These are phyloP conservation scores for Micrastur ruficollis DNA, from an alignment of 2,797 vertebrate species.

Conservation along the genomic window DNA sequence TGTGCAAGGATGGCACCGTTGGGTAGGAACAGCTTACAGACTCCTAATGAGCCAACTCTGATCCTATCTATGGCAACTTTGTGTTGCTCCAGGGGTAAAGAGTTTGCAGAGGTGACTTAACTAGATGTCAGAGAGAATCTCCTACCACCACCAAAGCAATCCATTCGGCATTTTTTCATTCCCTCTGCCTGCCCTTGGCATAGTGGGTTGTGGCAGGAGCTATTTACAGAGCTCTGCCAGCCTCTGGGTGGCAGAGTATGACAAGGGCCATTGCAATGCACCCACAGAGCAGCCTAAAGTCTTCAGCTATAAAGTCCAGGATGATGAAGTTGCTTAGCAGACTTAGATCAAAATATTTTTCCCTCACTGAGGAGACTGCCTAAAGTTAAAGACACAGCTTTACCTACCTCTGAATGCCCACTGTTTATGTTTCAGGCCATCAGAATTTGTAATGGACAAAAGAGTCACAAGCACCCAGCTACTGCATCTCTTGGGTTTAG, in stretches of 20 bases:
- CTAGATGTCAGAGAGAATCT: not conserved
- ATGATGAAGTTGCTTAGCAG: not conserved
- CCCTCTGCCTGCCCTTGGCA: not conserved
- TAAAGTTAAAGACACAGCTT: not conserved
- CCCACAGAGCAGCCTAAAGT: not conserved
- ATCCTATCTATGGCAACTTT: slow-evolving; percentile 6
- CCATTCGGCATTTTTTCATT: not conserved
- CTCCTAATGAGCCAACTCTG: not conserved
- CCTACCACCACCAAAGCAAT: not conserved
- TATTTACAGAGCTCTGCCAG: not conserved
- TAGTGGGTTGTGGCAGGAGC: not conserved
- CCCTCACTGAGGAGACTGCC: not conserved
- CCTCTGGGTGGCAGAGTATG: not conserved
- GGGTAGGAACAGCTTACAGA: not conserved
- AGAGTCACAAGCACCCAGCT: not conserved
- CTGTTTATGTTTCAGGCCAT: not conserved
- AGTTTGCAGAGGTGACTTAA: not conserved
- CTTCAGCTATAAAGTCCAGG: not conserved
- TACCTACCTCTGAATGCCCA: not conserved
- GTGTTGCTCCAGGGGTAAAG: not conserved
- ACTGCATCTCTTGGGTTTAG: not conserved
- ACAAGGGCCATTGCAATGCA: not conserved
- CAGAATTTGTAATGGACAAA: not conserved
- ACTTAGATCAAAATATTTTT: not conserved
- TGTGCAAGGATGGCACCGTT: not conserved